phyloP scores from a whole-genome alignment of 1,140 invertebrate genomes.

The Drosophila kohkoa region DNA sequence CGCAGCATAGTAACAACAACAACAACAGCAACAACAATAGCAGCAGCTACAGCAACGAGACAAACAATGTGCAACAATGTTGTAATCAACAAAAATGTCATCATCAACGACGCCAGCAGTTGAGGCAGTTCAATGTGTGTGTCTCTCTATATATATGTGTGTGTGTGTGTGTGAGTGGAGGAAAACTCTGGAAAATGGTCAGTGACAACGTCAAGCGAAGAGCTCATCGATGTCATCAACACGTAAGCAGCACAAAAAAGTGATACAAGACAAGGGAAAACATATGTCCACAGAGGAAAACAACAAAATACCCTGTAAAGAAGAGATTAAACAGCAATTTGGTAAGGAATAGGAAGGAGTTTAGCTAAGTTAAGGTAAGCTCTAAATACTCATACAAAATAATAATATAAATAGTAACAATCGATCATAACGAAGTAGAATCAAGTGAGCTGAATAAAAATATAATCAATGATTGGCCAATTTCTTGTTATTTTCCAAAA shows the following conservation, averaged over 20 bases:
- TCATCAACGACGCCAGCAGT: slow-evolving; percentile 49
- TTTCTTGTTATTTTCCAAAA: no score
- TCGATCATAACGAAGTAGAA: no score
- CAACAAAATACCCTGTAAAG: slow-evolving; percentile 11
- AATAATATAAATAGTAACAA: no score
- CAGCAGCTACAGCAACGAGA: slow-evolving; percentile 35
- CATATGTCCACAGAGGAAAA: not conserved
- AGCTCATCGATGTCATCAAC: slow-evolving; percentile 63
- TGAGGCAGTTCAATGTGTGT: slow-evolving; percentile 4
- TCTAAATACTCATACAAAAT: no score
- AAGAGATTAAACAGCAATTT: not conserved
- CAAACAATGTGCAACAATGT: slow-evolving; percentile 62
- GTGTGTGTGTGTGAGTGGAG: not conserved
- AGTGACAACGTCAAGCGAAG: slow-evolving; percentile 49
- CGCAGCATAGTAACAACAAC: slow-evolving; percentile 28
- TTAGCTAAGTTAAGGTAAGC: no score
- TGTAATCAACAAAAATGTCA: slow-evolving; percentile 66
- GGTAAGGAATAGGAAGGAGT: not conserved
- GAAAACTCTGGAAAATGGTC: slow-evolving; percentile 46
- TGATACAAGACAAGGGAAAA: slow-evolving; percentile 24
- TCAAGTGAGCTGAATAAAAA: no score
- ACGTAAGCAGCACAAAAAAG: slow-evolving; percentile 54
- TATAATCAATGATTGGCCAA: no score
- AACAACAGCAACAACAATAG: slow-evolving; percentile 24
- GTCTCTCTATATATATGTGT: not conserved